Evolutionary conservation across 2,797 vertebrate genomes (phyloP), one percentile per base, ranked within the genome.

Genomic region (Malurus splendens): DNA sequence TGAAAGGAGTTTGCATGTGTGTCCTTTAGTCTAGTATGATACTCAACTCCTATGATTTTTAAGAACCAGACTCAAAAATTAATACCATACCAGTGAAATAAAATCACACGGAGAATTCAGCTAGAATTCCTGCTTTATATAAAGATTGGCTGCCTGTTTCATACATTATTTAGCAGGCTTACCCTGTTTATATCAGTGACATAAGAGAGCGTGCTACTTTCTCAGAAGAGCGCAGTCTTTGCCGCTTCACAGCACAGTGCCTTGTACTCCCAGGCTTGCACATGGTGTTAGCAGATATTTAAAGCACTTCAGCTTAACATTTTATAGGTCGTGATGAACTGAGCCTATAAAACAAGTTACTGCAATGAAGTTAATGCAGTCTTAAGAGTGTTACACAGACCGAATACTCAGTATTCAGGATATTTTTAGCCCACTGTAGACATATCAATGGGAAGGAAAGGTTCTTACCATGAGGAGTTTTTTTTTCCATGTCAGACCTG

Each of bases 111-210:
- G 62, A 75, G 67, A 88, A 92, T 80, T 87, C 33, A 70, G 0
- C 25, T 54, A 41, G 72, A 83, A 76, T 91, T 93, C 32, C 73
- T 90, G 27, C 52, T 90, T 64, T 65, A 28, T 90, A 39, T 85
- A 54, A 91, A 89, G 89, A 86, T 86, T 80, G 92, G 82, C 95
- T 96, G 93, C 89, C 82, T 76, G 64, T 73, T 77, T 92, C 92
- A 95, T 96, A 91, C 96, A 97, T 97, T 96, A 96, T 97, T 98
- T 96, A 97, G 90, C 94, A 71, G 94, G 67, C 95, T 96, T 91
- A 88, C 96, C 95, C 97, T 97, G 97, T 98, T 98, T 98, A 97
- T 98, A 98, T 98, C 97, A 94, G 96, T 98, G 97, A 97, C 98
- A 97, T 95, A 94, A 95, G 94, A 94, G 96, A 94, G 96, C 94